Evolutionary conservation across 2,888 invertebrate genomes (phyloP).

Genomic region (Athalia circularis): DNA sequence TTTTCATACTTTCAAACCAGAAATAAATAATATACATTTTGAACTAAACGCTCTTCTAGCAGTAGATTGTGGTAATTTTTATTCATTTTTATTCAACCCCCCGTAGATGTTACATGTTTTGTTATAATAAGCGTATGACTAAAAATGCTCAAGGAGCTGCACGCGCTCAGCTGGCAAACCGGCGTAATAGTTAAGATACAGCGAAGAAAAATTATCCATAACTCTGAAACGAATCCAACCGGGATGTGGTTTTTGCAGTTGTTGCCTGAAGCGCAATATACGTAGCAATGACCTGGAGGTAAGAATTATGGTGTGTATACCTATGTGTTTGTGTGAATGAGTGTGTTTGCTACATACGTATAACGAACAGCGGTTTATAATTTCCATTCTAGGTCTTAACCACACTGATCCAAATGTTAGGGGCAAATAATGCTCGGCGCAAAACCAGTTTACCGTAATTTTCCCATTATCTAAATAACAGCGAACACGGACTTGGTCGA

Average conservation of each 20-base stretch:
- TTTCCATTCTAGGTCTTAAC: conserved; percentile 2
- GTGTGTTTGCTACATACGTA: not conserved
- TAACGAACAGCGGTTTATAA: not conserved
- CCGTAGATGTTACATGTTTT: not conserved
- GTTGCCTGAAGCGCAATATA: not conserved
- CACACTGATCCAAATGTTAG: conserved; percentile 31
- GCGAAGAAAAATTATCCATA: not conserved
- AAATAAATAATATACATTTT: too few relatives aligned
- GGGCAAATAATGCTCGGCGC: conserved; percentile 30
- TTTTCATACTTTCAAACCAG: not conserved
- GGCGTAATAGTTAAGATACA: not conserved
- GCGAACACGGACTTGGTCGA: conserved; percentile 31
- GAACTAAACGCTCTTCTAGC: too few relatives aligned
- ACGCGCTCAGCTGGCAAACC: not conserved
- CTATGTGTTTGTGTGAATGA: not conserved
- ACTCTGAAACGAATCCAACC: conserved; percentile 4
- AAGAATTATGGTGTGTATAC: not conserved
- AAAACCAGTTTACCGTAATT: conserved; percentile 46
- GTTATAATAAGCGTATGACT: too few relatives aligned
- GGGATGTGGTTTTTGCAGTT: not conserved
- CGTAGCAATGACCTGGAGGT: conserved; percentile 8
- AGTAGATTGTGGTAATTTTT: not conserved
- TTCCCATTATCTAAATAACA: conserved; percentile 42
- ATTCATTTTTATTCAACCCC: not conserved
- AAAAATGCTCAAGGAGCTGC: not conserved